Evolutionary conservation across 2,888 invertebrate genomes (phyloP).

Genomic region (Drosophila percnosoma): DNA sequence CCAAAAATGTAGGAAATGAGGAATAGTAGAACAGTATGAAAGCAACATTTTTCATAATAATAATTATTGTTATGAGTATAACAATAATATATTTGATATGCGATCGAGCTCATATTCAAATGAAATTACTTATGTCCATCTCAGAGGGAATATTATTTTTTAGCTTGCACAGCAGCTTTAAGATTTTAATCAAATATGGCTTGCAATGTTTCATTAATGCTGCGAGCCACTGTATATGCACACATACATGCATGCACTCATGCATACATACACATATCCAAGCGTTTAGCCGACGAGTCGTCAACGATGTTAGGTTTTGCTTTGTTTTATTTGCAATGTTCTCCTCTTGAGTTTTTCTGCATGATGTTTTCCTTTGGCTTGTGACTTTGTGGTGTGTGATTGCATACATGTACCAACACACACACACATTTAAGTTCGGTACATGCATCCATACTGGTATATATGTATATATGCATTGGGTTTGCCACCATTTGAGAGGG

Average conservation of each 20-base stretch:
- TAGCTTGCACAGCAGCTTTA: background rate
- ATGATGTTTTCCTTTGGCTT: conserved; percentile 60
- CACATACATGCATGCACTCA: conserved; percentile 4
- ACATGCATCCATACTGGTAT: conserved; percentile 1
- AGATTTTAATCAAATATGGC: background rate
- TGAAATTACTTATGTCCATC: background rate
- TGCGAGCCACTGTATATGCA: conserved; percentile 7
- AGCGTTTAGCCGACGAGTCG: conserved; percentile 54
- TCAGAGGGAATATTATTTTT: background rate
- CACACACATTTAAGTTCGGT: background rate
- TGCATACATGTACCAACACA: conserved; percentile 24
- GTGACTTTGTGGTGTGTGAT: conserved; percentile 56
- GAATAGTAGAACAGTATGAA: background rate
- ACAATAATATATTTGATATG: background rate
- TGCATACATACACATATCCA: conserved; percentile 16
- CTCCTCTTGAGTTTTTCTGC: conserved; percentile 59
- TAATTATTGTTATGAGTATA: background rate
- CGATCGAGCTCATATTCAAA: background rate
- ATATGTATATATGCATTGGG: background rate
- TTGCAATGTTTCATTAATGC: too few species aligned
- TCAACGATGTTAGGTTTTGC: conserved; percentile 57
- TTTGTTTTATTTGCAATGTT: conserved; percentile 62
- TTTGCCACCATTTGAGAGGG: conserved; percentile 1
- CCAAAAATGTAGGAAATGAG: background rate
- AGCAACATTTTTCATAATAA: background rate